Base-by-base conservation (phyloP, 2,113 vertebrate species). In the Spizaetus ornatus region DNA sequence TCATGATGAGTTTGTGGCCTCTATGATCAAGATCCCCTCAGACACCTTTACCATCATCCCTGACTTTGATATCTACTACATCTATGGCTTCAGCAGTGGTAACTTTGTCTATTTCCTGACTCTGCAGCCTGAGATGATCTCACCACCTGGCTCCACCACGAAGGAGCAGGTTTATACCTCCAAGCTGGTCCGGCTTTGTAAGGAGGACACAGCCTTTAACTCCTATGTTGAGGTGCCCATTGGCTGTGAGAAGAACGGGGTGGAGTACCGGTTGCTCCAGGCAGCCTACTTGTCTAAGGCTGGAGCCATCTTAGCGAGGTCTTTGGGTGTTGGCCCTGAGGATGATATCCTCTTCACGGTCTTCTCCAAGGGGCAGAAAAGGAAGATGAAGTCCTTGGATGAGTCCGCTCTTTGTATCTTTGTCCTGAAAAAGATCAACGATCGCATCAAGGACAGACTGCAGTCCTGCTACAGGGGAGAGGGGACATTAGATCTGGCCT, bases 381-480 rank as follows among this genome's bases (percentile, higher is more conserved):
- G 99, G 94, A 99, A 99, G 88, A 99, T 99, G 84, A 99, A 99
- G 88, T 99, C 99, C 13, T 98, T 99, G 55, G 99, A 99, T 82
- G 99, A 99, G 94, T 99, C 99, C 0, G 99, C 99, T 26, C 97
- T 99, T 59, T 99, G 99, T 84, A 99, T 99, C 89, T 99, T 99
- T 95, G 98, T 99, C 84, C 97, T 99, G 93, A 98, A 99, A 58
- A 98, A 99, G 94, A 99, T 99, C 97, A 99, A 99, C 0, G 99
- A 99, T 96, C 99, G 99, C 93, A 99, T 99, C 95, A 99, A 99
- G 96, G 99, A 99, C 84, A 97, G 99, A 82, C 97, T 99, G 69
- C 99, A 99, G 98, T 99, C 99, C 55, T 99, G 99, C 98, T 99
- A 99, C 98, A 99, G 99, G 96, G 99, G 99, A 4, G 99, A 99